Evolutionary conservation across 2,113 vertebrate genomes (phyloP).

Genomic region (human (Homo sapiens)): DNA sequence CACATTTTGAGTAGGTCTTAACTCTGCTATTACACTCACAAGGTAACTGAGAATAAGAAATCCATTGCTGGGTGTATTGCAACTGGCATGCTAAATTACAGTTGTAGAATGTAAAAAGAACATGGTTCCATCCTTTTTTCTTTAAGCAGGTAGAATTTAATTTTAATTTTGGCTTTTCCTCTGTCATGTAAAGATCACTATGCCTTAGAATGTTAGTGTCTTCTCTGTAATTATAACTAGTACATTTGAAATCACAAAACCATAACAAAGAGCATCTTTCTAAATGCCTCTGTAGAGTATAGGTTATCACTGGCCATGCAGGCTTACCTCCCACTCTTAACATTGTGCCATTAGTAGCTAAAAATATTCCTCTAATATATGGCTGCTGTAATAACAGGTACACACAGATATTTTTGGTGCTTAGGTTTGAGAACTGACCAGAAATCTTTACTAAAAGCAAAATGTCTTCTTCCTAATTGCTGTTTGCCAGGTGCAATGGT

Average conservation of each 20-base stretch:
- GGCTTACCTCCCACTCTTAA: not conserved
- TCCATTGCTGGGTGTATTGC: not conserved
- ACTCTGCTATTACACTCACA: slow-evolving; percentile 63
- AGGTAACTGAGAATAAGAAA: slow-evolving; percentile 62
- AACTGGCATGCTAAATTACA: slow-evolving; percentile 71
- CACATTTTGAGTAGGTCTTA: slow-evolving; percentile 54
- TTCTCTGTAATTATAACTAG: slow-evolving; percentile 57
- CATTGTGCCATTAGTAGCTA: not conserved
- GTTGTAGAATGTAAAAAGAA: slow-evolving; percentile 50
- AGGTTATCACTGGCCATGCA: not conserved
- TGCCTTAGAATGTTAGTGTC: slow-evolving; percentile 2
- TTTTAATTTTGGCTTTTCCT: slow-evolving; percentile 64
- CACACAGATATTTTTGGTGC: slow-evolving; percentile 15
- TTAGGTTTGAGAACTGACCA: slow-evolving; percentile 32
- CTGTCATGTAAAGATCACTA: slow-evolving; percentile 56
- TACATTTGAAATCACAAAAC: slow-evolving; percentile 50
- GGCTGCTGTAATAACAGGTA: not conserved
- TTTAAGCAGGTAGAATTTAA: slow-evolving; percentile 71
- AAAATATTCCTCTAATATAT: slow-evolving; percentile 49
- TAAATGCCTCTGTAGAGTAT: slow-evolving; percentile 38
- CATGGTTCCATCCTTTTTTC: slow-evolving; percentile 33
- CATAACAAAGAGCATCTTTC: slow-evolving; percentile 55
- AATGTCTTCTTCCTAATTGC: not conserved
- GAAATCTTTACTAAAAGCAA: slow-evolving; percentile 34
- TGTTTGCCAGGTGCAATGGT: not conserved